Evolutionary conservation across 2,888 invertebrate genomes (phyloP).

Genomic region (Poecilus cupreus): DNA sequence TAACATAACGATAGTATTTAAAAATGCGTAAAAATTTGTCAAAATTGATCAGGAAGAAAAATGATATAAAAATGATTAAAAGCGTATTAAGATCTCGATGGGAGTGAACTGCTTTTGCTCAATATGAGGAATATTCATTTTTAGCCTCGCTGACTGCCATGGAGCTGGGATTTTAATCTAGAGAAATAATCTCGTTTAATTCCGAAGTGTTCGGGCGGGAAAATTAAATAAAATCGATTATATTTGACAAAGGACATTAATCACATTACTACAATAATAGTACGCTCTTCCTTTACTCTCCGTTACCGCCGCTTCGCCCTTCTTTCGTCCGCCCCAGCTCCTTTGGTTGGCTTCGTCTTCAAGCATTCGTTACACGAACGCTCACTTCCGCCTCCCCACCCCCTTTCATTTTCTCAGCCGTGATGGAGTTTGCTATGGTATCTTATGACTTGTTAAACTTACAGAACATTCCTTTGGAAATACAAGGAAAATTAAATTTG

Average conservation of each 20-base stretch:
- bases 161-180: slow-evolving; percentile 49
- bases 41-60: slow-evolving; percentile 8
- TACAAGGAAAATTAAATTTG: slow-evolving; percentile 44
- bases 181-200: slow-evolving; percentile 55
- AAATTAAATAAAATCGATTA: slow-evolving; percentile 59
- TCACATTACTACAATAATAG: slow-evolving; percentile 58
- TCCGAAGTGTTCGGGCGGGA: slow-evolving; percentile 54
- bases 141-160: neutral
- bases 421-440: slow-evolving; percentile 25
- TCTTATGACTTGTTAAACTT: slow-evolving; percentile 47
- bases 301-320: neutral
- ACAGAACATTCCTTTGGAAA: slow-evolving; percentile 35
- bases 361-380: slow-evolving; percentile 9
- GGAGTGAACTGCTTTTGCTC: neutral
- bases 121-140: slow-evolving; percentile 47
- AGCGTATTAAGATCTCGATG: slow-evolving; percentile 1
- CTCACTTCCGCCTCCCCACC: neutral
- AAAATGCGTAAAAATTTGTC: slow-evolving; percentile 8
- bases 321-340: neutral
- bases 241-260: slow-evolving; percentile 56
- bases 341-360: slow-evolving; percentile 1
- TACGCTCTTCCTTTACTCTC: slow-evolving; percentile 36
- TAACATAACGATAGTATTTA: neutral
- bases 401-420: slow-evolving; percentile 22
- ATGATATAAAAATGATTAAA: slow-evolving; percentile 9